Evolutionary conservation across 2,797 vertebrate genomes (phyloP).

Genomic region (Scomberomorus guttatus): DNA sequence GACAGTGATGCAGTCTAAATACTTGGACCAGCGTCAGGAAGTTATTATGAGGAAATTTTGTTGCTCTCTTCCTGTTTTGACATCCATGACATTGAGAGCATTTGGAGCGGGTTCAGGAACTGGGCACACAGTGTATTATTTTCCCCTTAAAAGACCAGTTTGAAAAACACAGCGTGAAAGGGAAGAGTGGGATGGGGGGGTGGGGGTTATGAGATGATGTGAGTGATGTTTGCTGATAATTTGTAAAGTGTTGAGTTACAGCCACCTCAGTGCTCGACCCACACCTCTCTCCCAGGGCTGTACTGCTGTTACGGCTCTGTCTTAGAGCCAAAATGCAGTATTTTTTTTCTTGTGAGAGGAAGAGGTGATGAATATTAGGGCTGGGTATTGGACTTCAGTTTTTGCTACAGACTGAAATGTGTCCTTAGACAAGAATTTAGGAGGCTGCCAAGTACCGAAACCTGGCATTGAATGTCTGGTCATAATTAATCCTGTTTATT

Average conservation of each 20-base stretch:
- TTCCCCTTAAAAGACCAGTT: constrained; percentile 8
- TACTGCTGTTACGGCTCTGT: neutral
- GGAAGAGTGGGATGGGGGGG: neutral
- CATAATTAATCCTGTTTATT: neutral
- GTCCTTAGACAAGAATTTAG: neutral
- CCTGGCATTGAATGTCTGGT: neutral
- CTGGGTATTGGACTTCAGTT: neutral
- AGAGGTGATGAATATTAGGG: neutral
- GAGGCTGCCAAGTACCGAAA: neutral
- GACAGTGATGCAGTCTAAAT: constrained; percentile 56
- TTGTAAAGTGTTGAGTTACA: constrained; percentile 21
- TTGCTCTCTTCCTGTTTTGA: constrained; percentile 80
- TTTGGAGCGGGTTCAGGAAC: constrained; percentile 45
- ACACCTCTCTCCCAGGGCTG: neutral
- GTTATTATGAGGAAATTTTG: constrained; percentile 74
- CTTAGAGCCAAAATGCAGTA: neutral
- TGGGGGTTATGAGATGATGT: constrained; percentile 1
- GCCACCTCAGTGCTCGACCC: constrained; percentile 14
- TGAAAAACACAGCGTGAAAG: neutral
- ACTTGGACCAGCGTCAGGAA: constrained; percentile 74
- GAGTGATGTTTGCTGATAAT: constrained; percentile 16
- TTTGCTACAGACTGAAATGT: neutral
- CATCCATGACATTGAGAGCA: constrained; percentile 55
- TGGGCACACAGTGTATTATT: constrained; percentile 20
- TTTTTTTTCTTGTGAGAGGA: neutral